Base-by-base conservation (phyloP, 2,888 invertebrate species). In the Coenonympha glycerion region DNA sequence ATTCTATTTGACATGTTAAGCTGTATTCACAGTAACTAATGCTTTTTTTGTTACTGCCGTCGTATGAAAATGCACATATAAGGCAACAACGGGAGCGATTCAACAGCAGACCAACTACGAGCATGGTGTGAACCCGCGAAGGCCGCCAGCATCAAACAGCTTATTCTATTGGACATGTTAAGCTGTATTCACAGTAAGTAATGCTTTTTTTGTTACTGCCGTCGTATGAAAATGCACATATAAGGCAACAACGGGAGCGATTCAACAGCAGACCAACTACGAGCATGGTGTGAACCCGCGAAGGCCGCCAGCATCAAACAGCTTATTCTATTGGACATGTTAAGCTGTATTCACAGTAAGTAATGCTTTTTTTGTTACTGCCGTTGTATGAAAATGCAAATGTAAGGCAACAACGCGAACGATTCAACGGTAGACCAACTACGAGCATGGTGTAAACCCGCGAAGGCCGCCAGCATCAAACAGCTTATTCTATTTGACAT, bases 401-500 rank as follows among this genome's bases (percentile, higher is more conserved):
- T n/a, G n/a, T n/a, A n/a, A n/a, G n/a, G 13, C 30, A 30, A 30
- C 11, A 30, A n/a, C 11, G 30, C 11, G 13, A 13, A 13, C 37
- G 5, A 37, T 13, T 37, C 6, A 5, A 37, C 22, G n/a, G 11
- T 13, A 22, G 13, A 11, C 37, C 21, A 13, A 37, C 22, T 37
- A 22, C 2, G 19, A 2, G 2, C 11, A 31, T 21, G 5, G 44
- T 44, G 42, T 22, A 33, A 44, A 21, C 22, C 44, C 52, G 49
- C 52, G 69, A 70, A 70, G 70, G 70, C 66, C 68, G 61, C 9
- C 47, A 44, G 37, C 44, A 44, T 44, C 31, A 47, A 49, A 48
- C 9, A 22, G 21, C 13, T 42, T 16, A 11, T 33, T 16, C 31
- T 9, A 44, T 15, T 33, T 31, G 31, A 13, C 44, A 6, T n/a